Conservation (phyloP, 2,888 invertebrate species). For the Cepaea hortensis region DNA sequence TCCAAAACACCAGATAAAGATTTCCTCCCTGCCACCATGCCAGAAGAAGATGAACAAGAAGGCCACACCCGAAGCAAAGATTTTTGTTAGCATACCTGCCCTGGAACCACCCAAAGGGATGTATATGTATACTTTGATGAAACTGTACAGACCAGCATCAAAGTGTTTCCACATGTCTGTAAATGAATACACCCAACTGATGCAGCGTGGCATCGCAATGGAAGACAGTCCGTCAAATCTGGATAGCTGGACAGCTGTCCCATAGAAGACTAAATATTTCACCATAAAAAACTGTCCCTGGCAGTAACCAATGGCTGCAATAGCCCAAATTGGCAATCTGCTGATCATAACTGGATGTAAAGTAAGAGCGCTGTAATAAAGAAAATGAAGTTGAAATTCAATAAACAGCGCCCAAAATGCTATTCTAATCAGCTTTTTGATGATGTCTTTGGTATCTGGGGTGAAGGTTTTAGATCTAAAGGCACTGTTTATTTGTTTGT, state of each 20-base stretch:
- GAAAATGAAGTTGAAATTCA: slow-evolving; percentile 85
- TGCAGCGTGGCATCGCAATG: slow-evolving; percentile 89
- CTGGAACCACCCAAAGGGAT: slow-evolving; percentile 80
- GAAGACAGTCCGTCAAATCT: slow-evolving; percentile 81
- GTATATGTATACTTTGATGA: slow-evolving; percentile 92
- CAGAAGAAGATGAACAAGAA: slow-evolving; percentile 91
- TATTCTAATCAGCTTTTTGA: slow-evolving; percentile 71
- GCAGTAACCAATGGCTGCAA: slow-evolving; percentile 90
- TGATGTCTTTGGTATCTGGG: slow-evolving; percentile 26
- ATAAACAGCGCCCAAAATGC: slow-evolving; percentile 84
- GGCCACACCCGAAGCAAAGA: slow-evolving; percentile 85
- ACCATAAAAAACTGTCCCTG: slow-evolving; percentile 94
- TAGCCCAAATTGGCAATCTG: slow-evolving; percentile 82
- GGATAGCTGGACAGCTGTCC: slow-evolving; percentile 85
- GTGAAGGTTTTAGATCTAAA: background rate
- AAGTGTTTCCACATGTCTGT: slow-evolving; percentile 97
- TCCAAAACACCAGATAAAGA: slow-evolving; percentile 90
- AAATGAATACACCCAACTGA: slow-evolving; percentile 92
- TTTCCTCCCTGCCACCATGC: slow-evolving; percentile 88
- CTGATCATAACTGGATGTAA: slow-evolving; percentile 79
- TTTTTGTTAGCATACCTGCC: slow-evolving; percentile 71
- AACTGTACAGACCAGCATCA: slow-evolving; percentile 93
- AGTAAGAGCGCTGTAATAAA: slow-evolving; percentile 88
- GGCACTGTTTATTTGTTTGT: slow-evolving; percentile 52
- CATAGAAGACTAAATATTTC: slow-evolving; percentile 93